Evolutionary conservation across 2,797 vertebrate genomes (phyloP), one percentile per base, ranked within the genome.

Genomic region (Propithecus deckenii): DNA sequence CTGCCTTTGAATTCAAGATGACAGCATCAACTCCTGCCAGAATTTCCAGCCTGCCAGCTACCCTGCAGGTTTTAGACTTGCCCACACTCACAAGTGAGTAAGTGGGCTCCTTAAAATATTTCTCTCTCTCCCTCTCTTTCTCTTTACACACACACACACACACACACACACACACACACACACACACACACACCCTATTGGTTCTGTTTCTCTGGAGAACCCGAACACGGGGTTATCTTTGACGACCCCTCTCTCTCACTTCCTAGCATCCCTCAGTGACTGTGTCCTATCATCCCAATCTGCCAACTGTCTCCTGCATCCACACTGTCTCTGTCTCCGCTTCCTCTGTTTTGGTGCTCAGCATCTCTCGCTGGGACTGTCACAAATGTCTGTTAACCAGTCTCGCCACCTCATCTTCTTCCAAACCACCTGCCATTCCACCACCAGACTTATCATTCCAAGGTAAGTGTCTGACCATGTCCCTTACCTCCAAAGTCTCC

Each of bases 231-330:
- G 28, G 7, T 63, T 48, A n/a, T 71, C 50, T 46, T 59, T 69
- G 57, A 50, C 0, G 9, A 43, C 23, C 30, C 14, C 38, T 50
- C 30, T 17, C 10, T n/a, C 15, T 63, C 55, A 30, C 30, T 13
- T 12, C 8, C 72, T 32, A 23, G 32, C 9, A 35, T 30, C 28
- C 55, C 17, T 52, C 1, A 0, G 43, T 63, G 22, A 13, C 67
- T 13, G 2, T 5, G 10, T 9, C 55, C 32, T 17, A 0, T 32
- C 55, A 0, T 32, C 55, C 7, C 28, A 17, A 9, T 23, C 5
- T 35, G 32, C 2, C 12, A 3, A 35, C 11, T 5, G 4, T 59
- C 30, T 88, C 28, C 50, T 32, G 35, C 5, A 1, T 23, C 17
- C 28, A 1, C 20, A 17, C 22, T 35, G n/a, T 57, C 43, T 79